Percentiles rank a stretch among this genome's conserved stretches.
These are phyloP conservation scores for Xerus inauris DNA, from an alignment of 2,113 vertebrate species.

Conservation along the genomic window DNA sequence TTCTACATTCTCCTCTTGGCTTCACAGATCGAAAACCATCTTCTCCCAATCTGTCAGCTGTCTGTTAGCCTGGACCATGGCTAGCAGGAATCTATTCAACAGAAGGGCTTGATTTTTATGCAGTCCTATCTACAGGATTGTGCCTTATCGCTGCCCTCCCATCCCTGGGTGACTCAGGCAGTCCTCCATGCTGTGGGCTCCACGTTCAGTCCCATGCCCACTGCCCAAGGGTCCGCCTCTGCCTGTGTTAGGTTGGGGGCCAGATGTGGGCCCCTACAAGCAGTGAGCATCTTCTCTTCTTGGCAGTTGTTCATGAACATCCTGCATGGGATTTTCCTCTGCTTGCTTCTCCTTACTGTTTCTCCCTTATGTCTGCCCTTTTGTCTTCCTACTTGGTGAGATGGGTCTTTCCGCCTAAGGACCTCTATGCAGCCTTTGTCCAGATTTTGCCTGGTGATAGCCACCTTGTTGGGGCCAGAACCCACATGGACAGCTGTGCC, in stretches of 20 bases:
- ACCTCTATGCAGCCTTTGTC: not conserved
- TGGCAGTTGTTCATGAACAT: not conserved
- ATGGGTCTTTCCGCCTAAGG: not conserved
- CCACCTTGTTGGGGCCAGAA: not conserved
- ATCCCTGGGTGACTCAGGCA: not conserved
- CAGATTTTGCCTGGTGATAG: not conserved
- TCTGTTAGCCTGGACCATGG: not conserved
- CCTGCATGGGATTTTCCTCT: not conserved
- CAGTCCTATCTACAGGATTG: not conserved
- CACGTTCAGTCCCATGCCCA: not conserved
- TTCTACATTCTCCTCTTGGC: not conserved
- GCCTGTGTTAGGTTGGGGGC: not conserved
- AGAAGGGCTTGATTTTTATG: constrained; percentile 27
- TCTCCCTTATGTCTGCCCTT: not conserved
- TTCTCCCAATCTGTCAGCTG: not conserved
- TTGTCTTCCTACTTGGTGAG: not conserved
- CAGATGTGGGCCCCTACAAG: not conserved
- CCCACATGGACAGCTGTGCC: not conserved
- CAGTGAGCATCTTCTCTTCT: not conserved
- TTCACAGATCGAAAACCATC: constrained; percentile 8
- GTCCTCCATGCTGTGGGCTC: not conserved
- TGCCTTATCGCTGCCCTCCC: not conserved
- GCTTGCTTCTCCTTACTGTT: not conserved
- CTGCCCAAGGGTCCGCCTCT: not conserved
- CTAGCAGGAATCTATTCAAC: not conserved